Conservation (phyloP, 2,888 invertebrate genomes). For the Oxytorus armatus region DNA sequence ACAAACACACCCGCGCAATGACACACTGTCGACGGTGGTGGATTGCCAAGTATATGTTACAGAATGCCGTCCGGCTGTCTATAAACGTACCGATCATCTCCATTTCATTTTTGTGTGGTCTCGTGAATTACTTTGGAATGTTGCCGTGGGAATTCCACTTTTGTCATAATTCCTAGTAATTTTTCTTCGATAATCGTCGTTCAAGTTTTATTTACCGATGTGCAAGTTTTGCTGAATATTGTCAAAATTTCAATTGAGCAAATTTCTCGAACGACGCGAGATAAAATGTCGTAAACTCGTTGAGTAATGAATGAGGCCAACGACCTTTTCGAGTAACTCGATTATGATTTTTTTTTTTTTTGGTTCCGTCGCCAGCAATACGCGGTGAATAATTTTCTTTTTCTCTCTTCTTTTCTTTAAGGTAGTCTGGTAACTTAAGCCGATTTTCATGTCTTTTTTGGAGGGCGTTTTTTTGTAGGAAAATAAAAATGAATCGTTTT, state of each 20-base stretch:
- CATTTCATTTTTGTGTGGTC: conserved; percentile 66
- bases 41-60: conserved; percentile 18
- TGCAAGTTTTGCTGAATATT: too few species aligned
- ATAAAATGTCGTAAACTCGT: conserved; percentile 34
- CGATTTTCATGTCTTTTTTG: too few species aligned
- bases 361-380: conserved; percentile 2
- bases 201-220: not conserved
- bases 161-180: too few species aligned
- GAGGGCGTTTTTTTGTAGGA: too few species aligned
- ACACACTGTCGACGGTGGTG: not conserved
- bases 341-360: conserved; percentile 49
- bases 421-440: too few species aligned
- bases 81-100: conserved; percentile 66
- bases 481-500: too few species aligned
- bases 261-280: conserved; percentile 22
- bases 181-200: not conserved
- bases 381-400: conserved; percentile 54
- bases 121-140: too few species aligned
- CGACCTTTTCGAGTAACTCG: conserved; percentile 57
- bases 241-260: too few species aligned
- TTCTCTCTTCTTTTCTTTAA: conserved; percentile 16
- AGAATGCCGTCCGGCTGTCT: conserved; percentile 53
- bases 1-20: too few species aligned
- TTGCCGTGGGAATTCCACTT: too few species aligned
- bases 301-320: conserved; percentile 55